Evolutionary conservation across 2,113 vertebrate species (phyloP).

Genomic region (Boulengeromyrus knoepffleri): DNA sequence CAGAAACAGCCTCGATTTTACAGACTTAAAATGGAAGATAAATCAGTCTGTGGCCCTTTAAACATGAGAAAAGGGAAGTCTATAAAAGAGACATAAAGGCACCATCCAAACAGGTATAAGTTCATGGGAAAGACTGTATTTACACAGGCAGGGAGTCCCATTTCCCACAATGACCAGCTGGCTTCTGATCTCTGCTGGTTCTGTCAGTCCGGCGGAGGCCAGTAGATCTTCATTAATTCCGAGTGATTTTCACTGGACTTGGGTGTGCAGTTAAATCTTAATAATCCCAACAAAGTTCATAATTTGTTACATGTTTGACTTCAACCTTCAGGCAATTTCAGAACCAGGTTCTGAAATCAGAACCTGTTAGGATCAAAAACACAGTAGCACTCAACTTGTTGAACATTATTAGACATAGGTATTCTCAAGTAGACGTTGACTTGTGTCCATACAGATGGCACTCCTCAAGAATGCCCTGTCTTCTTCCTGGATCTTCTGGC

Average conservation of each 20-base stretch:
- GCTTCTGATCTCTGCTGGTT: background rate
- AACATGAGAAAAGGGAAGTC: background rate
- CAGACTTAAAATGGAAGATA: background rate
- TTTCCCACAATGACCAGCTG: background rate
- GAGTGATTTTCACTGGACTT: background rate
- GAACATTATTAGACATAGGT: background rate
- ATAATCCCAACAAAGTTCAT: background rate
- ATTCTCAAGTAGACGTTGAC: background rate
- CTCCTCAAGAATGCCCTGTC: background rate
- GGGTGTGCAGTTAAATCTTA: background rate
- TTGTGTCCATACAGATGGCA: background rate
- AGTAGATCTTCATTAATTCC: background rate
- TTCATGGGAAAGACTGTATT: background rate
- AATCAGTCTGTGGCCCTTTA: background rate
- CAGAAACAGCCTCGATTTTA: background rate
- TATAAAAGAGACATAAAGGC: background rate
- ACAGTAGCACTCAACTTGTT: background rate
- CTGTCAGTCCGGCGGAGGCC: background rate
- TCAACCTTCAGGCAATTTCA: background rate
- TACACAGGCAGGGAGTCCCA: background rate
- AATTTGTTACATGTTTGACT: background rate
- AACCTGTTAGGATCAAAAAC: background rate
- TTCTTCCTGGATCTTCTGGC: background rate
- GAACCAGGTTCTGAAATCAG: background rate
- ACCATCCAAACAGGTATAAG: background rate